These are phyloP conservation scores for Meriones unguiculatus DNA, from an alignment of 2,113 vertebrate genomes.

Conservation along the genomic window DNA sequence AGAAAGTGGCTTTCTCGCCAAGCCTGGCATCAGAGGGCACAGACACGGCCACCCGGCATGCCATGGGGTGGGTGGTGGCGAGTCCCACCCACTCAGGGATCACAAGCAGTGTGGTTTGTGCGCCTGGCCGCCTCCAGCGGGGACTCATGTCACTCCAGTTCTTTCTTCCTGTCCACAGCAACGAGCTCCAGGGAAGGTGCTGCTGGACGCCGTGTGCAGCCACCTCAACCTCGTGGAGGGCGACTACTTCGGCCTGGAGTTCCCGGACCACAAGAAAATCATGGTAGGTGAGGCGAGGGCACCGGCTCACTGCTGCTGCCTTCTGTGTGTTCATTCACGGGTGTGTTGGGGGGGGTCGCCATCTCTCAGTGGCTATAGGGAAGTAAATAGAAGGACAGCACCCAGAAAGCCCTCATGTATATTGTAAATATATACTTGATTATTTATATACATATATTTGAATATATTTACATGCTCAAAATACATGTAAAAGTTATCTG, in stretches of 20 bases:
- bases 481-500: neutral
- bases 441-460: no score
- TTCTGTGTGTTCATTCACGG: neutral
- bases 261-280: constrained; percentile 96
- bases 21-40: neutral
- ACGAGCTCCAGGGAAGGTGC: constrained; percentile 95
- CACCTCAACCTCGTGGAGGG: constrained; percentile 99
- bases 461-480: no score
- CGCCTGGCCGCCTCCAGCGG: neutral
- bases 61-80: accelerated
- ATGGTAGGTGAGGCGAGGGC: constrained; percentile 88
- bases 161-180: constrained; percentile 89
- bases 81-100: accelerated
- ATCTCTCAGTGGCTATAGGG: neutral
- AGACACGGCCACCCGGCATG: neutral
- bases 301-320: neutral
- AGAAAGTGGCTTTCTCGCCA: neutral
- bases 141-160: constrained; percentile 36
- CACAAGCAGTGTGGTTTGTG: accelerated
- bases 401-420: neutral
- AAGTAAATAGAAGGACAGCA: neutral
- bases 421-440: neutral
- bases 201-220: constrained; percentile 95
- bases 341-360: no score
- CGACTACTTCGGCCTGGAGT: constrained; percentile 98